phyloP scores from a whole-genome alignment of 1,140 invertebrate species.

The Sipha flava region DNA sequence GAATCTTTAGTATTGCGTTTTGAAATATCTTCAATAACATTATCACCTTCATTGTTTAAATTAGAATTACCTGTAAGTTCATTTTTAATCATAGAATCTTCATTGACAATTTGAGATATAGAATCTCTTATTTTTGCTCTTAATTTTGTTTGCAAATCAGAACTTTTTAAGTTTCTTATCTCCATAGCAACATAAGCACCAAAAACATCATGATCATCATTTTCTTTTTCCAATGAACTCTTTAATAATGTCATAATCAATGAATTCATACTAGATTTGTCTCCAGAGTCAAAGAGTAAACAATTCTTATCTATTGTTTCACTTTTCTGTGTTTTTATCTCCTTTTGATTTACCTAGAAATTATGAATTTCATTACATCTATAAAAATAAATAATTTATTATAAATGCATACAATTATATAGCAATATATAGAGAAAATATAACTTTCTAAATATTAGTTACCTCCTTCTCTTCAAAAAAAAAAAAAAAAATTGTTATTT shows the following conservation, averaged over 20 bases:
- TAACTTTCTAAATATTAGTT: too few species aligned
- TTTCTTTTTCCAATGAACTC: background rate
- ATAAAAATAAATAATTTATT: background rate
- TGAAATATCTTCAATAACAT: background rate
- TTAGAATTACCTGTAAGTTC: background rate
- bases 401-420: too few species aligned
- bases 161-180: background rate
- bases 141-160: background rate
- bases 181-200: constrained; percentile 6
- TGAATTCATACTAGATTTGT: background rate
- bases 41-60: background rate
- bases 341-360: background rate
- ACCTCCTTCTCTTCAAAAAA: too few species aligned
- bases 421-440: too few species aligned
- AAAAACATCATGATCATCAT: constrained; percentile 12
- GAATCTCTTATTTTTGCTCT: constrained; percentile 4
- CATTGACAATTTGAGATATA: background rate
- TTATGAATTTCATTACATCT: too few species aligned
- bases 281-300: background rate
- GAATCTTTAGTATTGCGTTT: background rate
- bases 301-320: background rate
- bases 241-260: background rate
- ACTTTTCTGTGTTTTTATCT: background rate
- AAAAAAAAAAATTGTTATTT: too few species aligned
- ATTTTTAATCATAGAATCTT: background rate